Percentiles rank a stretch among this genome's conserved stretches.
Evolutionary conservation across 2,888 invertebrate species (phyloP).

Genomic region (Tuberolachnus salignus): DNA sequence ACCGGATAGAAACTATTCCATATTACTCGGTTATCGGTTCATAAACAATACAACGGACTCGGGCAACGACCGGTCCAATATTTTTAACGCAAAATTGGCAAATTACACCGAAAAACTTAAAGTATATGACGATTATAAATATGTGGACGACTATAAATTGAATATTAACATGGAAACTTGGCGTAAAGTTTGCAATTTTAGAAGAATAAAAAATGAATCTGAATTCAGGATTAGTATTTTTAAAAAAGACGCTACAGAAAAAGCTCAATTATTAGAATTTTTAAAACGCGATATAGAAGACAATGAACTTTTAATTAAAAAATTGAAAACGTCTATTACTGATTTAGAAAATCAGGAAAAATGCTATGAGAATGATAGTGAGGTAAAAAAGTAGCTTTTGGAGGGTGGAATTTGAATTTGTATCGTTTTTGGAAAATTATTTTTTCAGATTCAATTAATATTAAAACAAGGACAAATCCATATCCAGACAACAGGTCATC

Average conservation of each 20-base stretch:
- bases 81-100: constrained; percentile 4
- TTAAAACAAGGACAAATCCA: constrained; percentile 76
- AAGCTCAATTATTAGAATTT: neutral
- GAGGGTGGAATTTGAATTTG: neutral
- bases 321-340: neutral
- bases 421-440: neutral
- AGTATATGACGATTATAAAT: constrained; percentile 31
- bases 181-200: constrained; percentile 61
- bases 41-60: constrained; percentile 25
- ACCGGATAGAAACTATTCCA: neutral
- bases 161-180: constrained; percentile 28
- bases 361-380: neutral
- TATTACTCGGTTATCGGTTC: constrained; percentile 31
- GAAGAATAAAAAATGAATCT: constrained; percentile 62
- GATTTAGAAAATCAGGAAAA: neutral
- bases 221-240: constrained; percentile 41
- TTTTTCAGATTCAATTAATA: constrained; percentile 67
- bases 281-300: constrained; percentile 2
- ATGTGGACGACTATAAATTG: constrained; percentile 30
- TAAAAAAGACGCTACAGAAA: constrained; percentile 24
- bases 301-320: neutral
- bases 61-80: neutral
- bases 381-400: neutral
- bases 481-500: constrained; percentile 67
- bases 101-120: constrained; percentile 18